These are phyloP conservation scores for Anguilla anguilla DNA, from an alignment of 2,797 vertebrate genomes.

Conservation along the genomic window DNA sequence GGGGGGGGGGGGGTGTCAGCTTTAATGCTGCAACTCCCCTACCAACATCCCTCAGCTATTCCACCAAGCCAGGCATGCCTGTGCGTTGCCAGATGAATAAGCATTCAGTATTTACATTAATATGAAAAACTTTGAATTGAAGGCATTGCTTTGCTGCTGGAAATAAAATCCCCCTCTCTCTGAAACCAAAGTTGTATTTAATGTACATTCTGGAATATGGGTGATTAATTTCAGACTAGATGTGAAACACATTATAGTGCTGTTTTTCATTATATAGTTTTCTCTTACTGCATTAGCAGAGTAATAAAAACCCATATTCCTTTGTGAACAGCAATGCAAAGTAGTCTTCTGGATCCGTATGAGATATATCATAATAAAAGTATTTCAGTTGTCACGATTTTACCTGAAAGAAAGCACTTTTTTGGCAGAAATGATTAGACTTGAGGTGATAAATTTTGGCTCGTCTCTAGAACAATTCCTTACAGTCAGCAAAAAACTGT, in stretches of 20 bases:
- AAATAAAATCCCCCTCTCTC: conserved; percentile 18
- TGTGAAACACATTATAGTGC: conserved; percentile 37
- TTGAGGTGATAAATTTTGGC: neutral
- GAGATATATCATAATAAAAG: conserved; percentile 26
- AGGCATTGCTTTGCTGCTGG: conserved; percentile 5
- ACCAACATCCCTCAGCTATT: neutral
- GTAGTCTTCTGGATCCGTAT: conserved; percentile 21
- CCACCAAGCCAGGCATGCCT: neutral
- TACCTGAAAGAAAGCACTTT: conserved; percentile 7
- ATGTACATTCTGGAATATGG: conserved; percentile 22
- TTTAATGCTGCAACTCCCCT: neutral
- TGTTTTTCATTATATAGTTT: conserved; percentile 32
- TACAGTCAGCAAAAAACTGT: conserved; percentile 10
- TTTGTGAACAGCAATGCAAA: conserved; percentile 17
- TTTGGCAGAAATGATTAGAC: conserved; percentile 4
- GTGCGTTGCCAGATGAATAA: neutral
- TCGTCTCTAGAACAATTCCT: conserved; percentile 15
- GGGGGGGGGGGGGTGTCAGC: neutral
- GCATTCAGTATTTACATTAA: conserved; percentile 4
- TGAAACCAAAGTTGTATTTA: conserved; percentile 10
- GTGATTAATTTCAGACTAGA: conserved; percentile 37
- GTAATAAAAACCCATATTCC: conserved; percentile 31
- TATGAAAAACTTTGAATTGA: conserved; percentile 7
- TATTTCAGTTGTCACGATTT: neutral
- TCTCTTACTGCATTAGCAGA: conserved; percentile 13